Percentiles rank a stretch among this genome's conserved stretches.
Conservation (phyloP, 2,888 invertebrate genomes). For the Glaucopsyche alexis region DNA sequence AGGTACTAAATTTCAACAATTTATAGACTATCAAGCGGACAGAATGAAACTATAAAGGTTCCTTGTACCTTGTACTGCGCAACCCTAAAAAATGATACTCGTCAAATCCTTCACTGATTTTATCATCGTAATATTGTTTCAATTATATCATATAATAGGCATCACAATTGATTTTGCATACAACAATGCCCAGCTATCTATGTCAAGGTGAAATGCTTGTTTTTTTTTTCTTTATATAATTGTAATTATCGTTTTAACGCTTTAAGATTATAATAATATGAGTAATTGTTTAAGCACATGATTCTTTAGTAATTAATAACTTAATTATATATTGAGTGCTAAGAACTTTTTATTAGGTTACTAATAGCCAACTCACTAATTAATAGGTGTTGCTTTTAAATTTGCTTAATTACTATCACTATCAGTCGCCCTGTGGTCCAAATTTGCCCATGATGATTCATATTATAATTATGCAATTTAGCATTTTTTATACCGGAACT, state of each 20-base stretch:
- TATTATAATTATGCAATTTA: too few relatives aligned
- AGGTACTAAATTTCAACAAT: too few relatives aligned
- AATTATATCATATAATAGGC: constrained; percentile 22
- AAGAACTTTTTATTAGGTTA: not conserved
- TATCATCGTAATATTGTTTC: constrained; percentile 16
- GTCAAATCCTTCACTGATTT: not conserved
- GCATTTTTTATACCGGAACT: too few relatives aligned
- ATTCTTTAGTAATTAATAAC: not conserved
- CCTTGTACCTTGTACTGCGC: too few relatives aligned
- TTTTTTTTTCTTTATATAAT: constrained; percentile 8
- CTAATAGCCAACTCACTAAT: not conserved
- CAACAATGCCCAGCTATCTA: constrained; percentile 18
- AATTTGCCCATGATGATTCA: too few relatives aligned
- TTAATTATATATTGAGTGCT: not conserved
- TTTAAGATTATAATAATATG: constrained; percentile 14
- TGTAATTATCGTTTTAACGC: constrained; percentile 17
- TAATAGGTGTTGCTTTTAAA: not conserved
- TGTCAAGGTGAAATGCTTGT: constrained; percentile 22
- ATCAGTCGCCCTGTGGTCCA: too few relatives aligned
- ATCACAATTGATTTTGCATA: constrained; percentile 21
- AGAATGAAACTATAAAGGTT: too few relatives aligned
- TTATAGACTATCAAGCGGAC: too few relatives aligned
- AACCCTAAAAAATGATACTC: too few relatives aligned
- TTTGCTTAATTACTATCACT: too few relatives aligned
- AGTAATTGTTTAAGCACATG: not conserved